Evolutionary conservation across 2,113 vertebrate species (phyloP).

Genomic region (Brachionichthys hirsutus): DNA sequence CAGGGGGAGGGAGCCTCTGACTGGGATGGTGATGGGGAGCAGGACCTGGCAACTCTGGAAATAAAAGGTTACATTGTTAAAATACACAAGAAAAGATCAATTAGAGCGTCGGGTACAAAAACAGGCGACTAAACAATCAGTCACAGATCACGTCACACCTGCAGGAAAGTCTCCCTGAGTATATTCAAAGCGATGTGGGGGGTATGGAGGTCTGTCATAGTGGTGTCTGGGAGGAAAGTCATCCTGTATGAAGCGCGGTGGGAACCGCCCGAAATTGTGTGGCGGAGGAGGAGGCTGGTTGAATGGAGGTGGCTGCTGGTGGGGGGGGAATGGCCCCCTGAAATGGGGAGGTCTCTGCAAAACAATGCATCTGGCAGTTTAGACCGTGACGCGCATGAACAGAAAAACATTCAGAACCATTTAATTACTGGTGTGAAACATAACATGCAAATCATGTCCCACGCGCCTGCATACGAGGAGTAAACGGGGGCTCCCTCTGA

Average conservation of each 20-base stretch:
- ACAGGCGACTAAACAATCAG: neutral
- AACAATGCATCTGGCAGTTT: neutral
- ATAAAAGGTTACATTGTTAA: neutral
- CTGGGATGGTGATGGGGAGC: constrained; percentile 93
- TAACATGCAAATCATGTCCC: neutral
- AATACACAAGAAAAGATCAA: neutral
- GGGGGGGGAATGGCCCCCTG: constrained; percentile 92
- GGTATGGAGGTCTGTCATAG: constrained; percentile 91
- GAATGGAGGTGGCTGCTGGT: constrained; percentile 95
- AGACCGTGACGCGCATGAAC: neutral
- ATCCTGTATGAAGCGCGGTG: constrained; percentile 96
- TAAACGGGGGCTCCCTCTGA: constrained; percentile 92
- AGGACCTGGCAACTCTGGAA: constrained; percentile 89
- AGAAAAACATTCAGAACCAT: too few species aligned
- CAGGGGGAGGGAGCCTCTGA: constrained; percentile 91
- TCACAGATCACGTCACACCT: constrained; percentile 69
- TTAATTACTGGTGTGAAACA: too few species aligned
- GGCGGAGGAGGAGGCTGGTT: constrained; percentile 95
- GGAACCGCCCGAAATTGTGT: constrained; percentile 93
- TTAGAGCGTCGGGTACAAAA: neutral
- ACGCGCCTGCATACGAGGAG: constrained; percentile 83
- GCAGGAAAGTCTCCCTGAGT: constrained; percentile 91
- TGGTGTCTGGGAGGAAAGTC: constrained; percentile 95
- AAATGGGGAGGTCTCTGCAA: constrained; percentile 90
- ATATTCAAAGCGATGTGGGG: constrained; percentile 93